Base-by-base conservation (phyloP, 2,113 vertebrate species). In the Chelonoidis abingdonii region DNA sequence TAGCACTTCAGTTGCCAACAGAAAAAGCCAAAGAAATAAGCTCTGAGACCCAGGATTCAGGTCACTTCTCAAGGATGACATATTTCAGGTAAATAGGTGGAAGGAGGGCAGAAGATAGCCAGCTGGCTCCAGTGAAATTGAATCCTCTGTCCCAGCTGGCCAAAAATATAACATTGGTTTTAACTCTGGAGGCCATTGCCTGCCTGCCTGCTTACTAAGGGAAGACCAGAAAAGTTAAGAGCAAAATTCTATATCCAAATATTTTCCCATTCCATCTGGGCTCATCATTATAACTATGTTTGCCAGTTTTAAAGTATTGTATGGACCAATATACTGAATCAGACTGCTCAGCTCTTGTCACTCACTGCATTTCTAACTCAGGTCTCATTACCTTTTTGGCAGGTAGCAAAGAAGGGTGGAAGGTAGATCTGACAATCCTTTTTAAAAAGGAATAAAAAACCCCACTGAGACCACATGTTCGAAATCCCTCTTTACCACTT, bases 211-310 rank as follows among this genome's bases (percentile, higher is more conserved):
- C 92, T 95, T 93, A 89, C 82, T 95, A 56, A 93, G 93, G 88
- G 83, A 93, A 94, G 92, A 89, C 59, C 38, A 95, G 59, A 69
- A 86, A 85, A 96, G 89, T 95, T 95, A 94, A 97, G 84, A 69
- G 90, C 87, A 80, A 94, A 89, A 96, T 94, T 91, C 87, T 76
- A 90, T 90, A 79, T 91, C 83, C 94, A 94, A 96, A 91, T 44
- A 76, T 82, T 97, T 97, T 97, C 96, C 97, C 89, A 90, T 89
- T 93, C 96, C 93, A 95, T 87, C 89, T 93, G 93, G 94, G 97
- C 86, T 95, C 41, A 41, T 41, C 41, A 41, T 41, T 88, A 11
- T 86, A 94, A 96, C 93, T 91, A 93, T 47, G 50, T 90, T 92
- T 97, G 96, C 92, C 96, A 96, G 92, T 90, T 90, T 95, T 88